These are phyloP conservation scores for Triops cancriformis DNA, from an alignment of 1,140 invertebrate species.

Conservation along the genomic window DNA sequence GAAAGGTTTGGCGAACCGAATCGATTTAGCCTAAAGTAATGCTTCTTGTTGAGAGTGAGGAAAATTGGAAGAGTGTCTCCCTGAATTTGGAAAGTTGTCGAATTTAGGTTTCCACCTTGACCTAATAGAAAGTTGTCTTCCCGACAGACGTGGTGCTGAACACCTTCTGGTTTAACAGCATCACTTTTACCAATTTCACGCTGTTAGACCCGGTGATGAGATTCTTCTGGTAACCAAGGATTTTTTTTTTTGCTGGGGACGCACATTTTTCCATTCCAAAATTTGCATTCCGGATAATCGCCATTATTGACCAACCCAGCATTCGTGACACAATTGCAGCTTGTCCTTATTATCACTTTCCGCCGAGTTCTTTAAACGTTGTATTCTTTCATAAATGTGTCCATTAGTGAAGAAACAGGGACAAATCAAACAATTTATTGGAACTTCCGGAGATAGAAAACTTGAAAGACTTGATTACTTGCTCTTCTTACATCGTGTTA, in stretches of 20 bases:
- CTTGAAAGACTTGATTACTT: not conserved
- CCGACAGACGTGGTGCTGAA: not conserved
- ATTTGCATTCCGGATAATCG: too few species aligned
- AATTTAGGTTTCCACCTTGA: not conserved
- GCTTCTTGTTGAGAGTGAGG: too few species aligned
- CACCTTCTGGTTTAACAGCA: not conserved
- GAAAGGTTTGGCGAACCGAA: too few species aligned
- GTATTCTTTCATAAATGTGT: not conserved
- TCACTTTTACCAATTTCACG: not conserved
- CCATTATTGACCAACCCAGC: too few species aligned
- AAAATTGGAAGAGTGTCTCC: not conserved
- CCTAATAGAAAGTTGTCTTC: not conserved
- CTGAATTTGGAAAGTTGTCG: conserved; percentile 7
- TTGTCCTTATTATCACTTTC: not conserved
- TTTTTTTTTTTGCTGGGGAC: too few species aligned
- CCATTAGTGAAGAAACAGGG: not conserved
- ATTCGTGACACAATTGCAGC: too few species aligned
- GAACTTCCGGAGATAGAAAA: not conserved
- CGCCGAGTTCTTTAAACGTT: not conserved
- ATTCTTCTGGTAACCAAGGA: too few species aligned
- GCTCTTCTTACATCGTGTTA: not conserved
- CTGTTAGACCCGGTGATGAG: not conserved
- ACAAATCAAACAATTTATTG: not conserved
- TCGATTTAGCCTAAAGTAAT: too few species aligned
- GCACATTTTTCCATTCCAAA: too few species aligned